Percentiles rank a stretch among this genome's conserved stretches.
phyloP scores from a whole-genome alignment of 1,140 invertebrate species.

The Drosophila parabipectinata region DNA sequence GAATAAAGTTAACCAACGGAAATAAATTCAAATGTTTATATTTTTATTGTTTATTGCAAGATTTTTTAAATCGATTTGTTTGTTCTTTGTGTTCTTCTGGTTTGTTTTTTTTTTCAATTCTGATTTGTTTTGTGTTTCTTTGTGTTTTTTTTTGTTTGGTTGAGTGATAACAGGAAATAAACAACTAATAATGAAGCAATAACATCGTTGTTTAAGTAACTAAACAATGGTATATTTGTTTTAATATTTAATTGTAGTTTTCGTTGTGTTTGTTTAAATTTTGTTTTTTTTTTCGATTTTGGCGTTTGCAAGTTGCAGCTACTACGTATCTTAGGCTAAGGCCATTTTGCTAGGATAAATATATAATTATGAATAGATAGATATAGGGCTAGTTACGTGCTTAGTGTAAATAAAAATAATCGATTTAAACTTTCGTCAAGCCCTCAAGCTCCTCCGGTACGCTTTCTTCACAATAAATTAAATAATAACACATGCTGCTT shows the following conservation, averaged over 20 bases:
- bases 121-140: constrained; percentile 47
- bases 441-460: constrained; percentile 46
- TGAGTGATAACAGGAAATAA: constrained; percentile 50
- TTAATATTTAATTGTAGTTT: not conserved
- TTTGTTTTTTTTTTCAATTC: constrained; percentile 14
- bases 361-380: constrained; percentile 7
- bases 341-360: constrained; percentile 53
- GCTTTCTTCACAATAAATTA: constrained; percentile 49
- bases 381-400: constrained; percentile 69
- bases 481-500: constrained; percentile 81
- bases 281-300: not conserved
- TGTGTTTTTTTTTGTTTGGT: constrained; percentile 30
- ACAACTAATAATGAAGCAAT: constrained; percentile 33
- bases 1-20: constrained; percentile 32
- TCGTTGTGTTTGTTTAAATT: constrained; percentile 11
- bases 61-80: constrained; percentile 34
- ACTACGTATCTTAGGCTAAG: constrained; percentile 29
- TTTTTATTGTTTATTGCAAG: constrained; percentile 63
- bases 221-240: constrained; percentile 32
- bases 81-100: constrained; percentile 47
- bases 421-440: constrained; percentile 72
- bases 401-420: constrained; percentile 68
- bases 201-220: constrained; percentile 43
- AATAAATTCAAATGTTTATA: constrained; percentile 50
- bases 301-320: constrained; percentile 37